Evolutionary conservation across 2,888 invertebrate species (phyloP), one percentile per base, ranked within the genome.

Genomic region (Zaprionus bogoriensis): DNA sequence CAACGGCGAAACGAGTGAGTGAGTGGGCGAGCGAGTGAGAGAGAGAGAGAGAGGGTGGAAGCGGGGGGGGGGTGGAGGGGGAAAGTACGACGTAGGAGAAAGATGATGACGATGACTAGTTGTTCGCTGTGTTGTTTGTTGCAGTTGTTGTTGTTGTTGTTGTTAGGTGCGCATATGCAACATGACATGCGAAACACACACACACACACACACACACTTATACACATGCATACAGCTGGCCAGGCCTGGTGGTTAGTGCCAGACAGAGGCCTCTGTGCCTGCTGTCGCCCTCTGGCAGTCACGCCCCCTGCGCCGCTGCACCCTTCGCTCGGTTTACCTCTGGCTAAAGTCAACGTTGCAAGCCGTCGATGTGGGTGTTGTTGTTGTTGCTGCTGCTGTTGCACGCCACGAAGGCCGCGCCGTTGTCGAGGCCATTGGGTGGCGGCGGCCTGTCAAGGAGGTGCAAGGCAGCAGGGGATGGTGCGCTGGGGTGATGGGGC

Each of bases 111-210:
- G 69, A 46, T 70, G 65, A 57, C 57, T 45, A 58, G 70, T 36
- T 53, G 51, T 39, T 30, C 27, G 23, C 27, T 53, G 28, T 53
- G 51, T 39, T 30, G 22, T 19, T 32, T 53, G 28, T 55, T 57
- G 64, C 27, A 57, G 55, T 42, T 51, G 71, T 36, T 70, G 54
- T 5, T 51, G 17, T 45, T 41, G 46, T 48, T 55, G 42, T 23
- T 41, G 44, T 51, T 36, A 52, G 58, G 22, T 65, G 58, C n/a
- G n/a, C 39, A 48, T 66, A 41, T 54, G 62, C 72, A 66, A 77
- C 78, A 74, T 68, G 67, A 53, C 77, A 74, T 65, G 77, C 64
- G 58, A 54, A 57, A 64, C 47, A 64, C 25, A 28, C 20, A 63
- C 53, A 66, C n/a, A 28, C 19, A 60, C 27, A 64, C 32, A 44